A percentile compares a stretch with the other conserved stretches of the same genome.
Conservation (phyloP, 2,888 invertebrate species). For the Noctua janthe region DNA sequence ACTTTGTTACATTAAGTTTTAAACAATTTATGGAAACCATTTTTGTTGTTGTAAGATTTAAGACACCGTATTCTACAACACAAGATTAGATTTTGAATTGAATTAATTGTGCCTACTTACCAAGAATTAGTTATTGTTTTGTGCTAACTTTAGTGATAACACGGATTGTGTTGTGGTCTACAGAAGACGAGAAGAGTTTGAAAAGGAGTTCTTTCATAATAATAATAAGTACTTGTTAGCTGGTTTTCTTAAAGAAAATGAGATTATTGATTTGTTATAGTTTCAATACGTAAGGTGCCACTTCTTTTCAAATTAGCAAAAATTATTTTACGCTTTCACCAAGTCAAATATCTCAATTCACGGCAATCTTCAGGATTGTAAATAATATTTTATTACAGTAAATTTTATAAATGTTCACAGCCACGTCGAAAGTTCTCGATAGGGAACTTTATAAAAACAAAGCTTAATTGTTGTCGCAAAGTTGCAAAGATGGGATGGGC, state of each 20-base stretch:
- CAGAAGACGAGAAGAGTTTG: constrained; percentile 8
- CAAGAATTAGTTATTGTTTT: constrained; percentile 3
- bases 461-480: constrained; percentile 91
- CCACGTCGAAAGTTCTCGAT: constrained; percentile 85
- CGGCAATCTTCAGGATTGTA: constrained; percentile 56
- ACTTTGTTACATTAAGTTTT: constrained; percentile 24
- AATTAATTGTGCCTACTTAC: background rate
- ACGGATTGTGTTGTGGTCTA: constrained; percentile 55
- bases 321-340: constrained; percentile 44
- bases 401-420: constrained; percentile 89
- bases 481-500: constrained; percentile 92
- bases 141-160: constrained; percentile 49
- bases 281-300: background rate
- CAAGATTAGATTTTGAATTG: constrained; percentile 6
- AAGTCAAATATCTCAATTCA: constrained; percentile 37
- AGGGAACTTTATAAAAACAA: constrained; percentile 83
- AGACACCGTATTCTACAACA: constrained; percentile 50
- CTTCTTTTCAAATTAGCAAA: constrained; percentile 39
- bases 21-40: background rate
- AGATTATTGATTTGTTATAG: background rate
- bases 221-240: background rate
- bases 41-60: constrained; percentile 23
- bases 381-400: constrained; percentile 75
- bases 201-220: constrained; percentile 41
- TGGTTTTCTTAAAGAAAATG: background rate